Base-by-base conservation (phyloP, 2,113 vertebrate genomes). In the Oenanthe oenanthe region DNA sequence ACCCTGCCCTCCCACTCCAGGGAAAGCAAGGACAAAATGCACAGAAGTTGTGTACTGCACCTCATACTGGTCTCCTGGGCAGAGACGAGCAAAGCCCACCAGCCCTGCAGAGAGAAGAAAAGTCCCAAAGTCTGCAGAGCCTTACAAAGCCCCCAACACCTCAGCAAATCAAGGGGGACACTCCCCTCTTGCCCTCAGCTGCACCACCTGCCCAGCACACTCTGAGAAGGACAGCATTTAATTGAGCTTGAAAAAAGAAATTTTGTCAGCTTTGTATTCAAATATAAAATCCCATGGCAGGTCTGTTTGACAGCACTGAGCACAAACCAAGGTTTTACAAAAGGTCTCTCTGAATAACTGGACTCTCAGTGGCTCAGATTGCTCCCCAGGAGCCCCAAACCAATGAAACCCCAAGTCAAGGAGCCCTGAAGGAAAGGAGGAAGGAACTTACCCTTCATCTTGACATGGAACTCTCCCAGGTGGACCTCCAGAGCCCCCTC, bases 1-100 rank as follows among this genome's bases (percentile, higher is more conserved):
- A 51, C 15, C 3, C 29, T 61, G 34, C 48, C 29, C 72, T 6
- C 24, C 18, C 66, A 26, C 25, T 48, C 47, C 32, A 53, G 75
- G 17, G 32, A 31, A 18, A 54, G 26, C 38, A 43, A 70, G 29
- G 31, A 70, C 53, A 82, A 36, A 36, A 58, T 0, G 9, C 12
- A 43, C 3, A 18, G 28, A 17, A 38, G 20, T 13, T 61, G 51
- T 1, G 32, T 96, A 96, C 96, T 80, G 77, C 95, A 98, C 99
- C 99, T 99, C 99, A 26, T 99, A 99, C 57, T 99, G 99, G 97
- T 99, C 99, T 92, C 99, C 99, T 0, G 99, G 99, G 88, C 99
- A 99, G 71, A 99, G 99, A 11, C 99, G 98, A 42, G 99, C 99
- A 20, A 99, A 99, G 62, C 99, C 99, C 79, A 99, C 99, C 97